These are phyloP conservation scores for Cephus sareptanus DNA, from an alignment of 2,888 invertebrate species.

Conservation along the genomic window DNA sequence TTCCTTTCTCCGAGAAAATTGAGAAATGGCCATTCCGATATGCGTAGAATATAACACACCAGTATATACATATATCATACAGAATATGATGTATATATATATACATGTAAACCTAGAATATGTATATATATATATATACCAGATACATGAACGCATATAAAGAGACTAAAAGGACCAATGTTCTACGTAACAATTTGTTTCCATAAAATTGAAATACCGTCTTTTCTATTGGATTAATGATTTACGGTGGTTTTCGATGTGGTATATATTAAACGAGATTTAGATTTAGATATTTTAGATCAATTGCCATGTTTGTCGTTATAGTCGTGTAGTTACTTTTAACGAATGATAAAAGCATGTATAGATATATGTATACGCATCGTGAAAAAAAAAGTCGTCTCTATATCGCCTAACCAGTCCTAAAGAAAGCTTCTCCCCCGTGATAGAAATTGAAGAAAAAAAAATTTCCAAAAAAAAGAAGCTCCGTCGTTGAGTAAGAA, in stretches of 20 bases:
- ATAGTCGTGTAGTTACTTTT: not conserved
- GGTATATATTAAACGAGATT: not conserved
- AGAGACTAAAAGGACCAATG: conserved; percentile 5
- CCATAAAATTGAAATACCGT: not conserved
- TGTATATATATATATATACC: too few relatives aligned
- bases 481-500: not conserved
- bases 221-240: not conserved
- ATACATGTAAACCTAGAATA: too few relatives aligned
- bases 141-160: not conserved
- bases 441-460: not conserved
- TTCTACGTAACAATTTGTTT: not conserved
- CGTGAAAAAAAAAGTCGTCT: not conserved
- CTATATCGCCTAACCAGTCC: not conserved
- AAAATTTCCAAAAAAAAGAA: not conserved
- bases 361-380: not conserved
- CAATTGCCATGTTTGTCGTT: not conserved
- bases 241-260: not conserved
- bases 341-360: not conserved
- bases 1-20: not conserved
- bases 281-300: not conserved
- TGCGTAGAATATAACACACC: not conserved
- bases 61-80: too few relatives aligned
- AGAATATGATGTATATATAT: too few relatives aligned
- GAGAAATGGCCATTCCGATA: not conserved
- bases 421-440: not conserved